phyloP scores from a whole-genome alignment of 2,113 vertebrate genomes.

The Vombatus ursinus region DNA sequence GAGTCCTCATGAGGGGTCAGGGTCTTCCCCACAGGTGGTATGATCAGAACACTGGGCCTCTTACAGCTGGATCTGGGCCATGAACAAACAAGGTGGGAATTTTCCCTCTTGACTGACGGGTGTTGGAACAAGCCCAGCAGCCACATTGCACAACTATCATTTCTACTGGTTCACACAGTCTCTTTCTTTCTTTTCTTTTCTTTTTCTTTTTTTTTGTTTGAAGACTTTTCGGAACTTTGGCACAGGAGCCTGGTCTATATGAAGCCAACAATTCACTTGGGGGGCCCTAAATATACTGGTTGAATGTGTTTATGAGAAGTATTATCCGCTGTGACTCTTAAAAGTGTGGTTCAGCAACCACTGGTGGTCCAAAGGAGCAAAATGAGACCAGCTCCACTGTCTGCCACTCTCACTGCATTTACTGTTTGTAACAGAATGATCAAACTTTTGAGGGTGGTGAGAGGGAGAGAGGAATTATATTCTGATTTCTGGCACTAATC shows the following conservation, averaged over 20 bases:
- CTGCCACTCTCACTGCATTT: background rate
- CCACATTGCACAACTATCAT: background rate
- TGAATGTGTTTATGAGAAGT: slow-evolving; percentile 36
- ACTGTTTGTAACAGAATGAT: background rate
- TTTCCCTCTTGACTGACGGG: background rate
- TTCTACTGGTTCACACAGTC: slow-evolving; percentile 32
- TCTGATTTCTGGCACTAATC: background rate
- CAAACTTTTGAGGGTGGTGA: background rate
- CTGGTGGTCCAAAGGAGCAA: background rate
- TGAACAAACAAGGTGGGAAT: background rate
- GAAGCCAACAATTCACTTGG: slow-evolving; percentile 5
- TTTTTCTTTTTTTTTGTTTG: slow-evolving; percentile 14
- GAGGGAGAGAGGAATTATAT: background rate
- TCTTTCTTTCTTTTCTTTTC: background rate
- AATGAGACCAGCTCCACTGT: background rate
- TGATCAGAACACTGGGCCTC: background rate
- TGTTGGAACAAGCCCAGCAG: background rate
- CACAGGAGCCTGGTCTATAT: background rate
- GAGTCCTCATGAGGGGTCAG: background rate
- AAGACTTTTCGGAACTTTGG: slow-evolving; percentile 57
- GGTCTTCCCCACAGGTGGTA: slow-evolving; percentile 1
- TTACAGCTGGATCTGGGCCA: slow-evolving; percentile 5
- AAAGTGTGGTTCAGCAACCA: background rate
- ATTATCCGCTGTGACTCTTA: slow-evolving; percentile 5
- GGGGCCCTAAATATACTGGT: slow-evolving; percentile 2